Evolutionary conservation across 2,888 invertebrate genomes (phyloP), one percentile per base, ranked within the genome.

Genomic region (Lasioglossum leucozonium): DNA sequence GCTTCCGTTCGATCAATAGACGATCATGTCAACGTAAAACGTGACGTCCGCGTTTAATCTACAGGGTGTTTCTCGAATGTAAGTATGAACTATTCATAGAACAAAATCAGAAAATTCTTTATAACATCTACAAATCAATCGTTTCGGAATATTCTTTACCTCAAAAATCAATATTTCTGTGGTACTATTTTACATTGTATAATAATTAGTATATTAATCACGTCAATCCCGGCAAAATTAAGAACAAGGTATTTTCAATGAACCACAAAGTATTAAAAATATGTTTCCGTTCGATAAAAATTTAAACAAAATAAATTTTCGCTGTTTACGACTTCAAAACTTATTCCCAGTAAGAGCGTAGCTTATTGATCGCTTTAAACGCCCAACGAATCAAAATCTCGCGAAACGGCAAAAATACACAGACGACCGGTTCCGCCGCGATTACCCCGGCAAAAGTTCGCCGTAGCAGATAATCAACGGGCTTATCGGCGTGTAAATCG

Each of bases 401-500:
- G 65, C 22, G n/a, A 40, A 69, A 58, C 26, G 40, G 26, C 26
- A 72, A 75, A 44, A 30, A 34, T 40, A 30, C 16, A 26, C 37
- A 37, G 16, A 30, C 30, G 65, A 55, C n/a, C 67, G 16, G 47
- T 30, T 22, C 22, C 37, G 16, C 26, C 67, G 18, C 13, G 58
- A n/a, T 22, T 62, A 44, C 65, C 55, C 67, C 2, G 37, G 42
- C 44, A 72, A 75, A 77, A 77, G 30, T 65, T 74, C 55, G 11
- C 47, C 40, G 26, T 13, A 26, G 65, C 30, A 71, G 74, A 76
- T 86, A 86, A 86, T 87, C 84, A 84, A 67, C 78, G 77, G 77
- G 86, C 81, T 84, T 86, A 87, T 86, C 86, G 87, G 79, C 86
- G 81, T 78, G 86, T 79, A 87, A 87, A 87, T 86, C 83, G 87